Evolutionary conservation across 2,113 vertebrate genomes (phyloP), one percentile per base, ranked within the genome.

Genomic region (Osmerus eperlanus): DNA sequence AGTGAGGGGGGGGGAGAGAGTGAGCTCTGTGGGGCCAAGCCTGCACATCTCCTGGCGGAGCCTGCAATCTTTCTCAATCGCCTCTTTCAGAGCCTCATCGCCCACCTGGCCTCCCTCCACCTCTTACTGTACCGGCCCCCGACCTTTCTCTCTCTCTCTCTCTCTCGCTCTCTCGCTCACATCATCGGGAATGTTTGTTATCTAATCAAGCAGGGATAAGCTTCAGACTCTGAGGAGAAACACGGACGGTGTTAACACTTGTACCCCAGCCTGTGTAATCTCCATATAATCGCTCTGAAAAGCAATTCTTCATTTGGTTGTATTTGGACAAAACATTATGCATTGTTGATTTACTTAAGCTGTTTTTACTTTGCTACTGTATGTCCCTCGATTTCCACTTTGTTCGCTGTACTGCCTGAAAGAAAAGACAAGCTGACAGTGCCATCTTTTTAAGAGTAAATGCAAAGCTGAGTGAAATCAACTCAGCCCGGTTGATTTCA

Each of bases 161-260:
- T 72, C 68, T 66, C 67, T 65, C 41, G 12, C 41, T 47, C 41
- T 7, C 41, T 47, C 71, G 55, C 81, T 85, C 76, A 74, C 29
- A 11, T 79, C 63, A 63, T 80, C 69, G 75, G 76, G 78, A 86
- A 81, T 73, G 79, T 84, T 82, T 75, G 71, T 85, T 86, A 63
- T 32, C 47, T 63, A 68, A 68, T 84, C 74, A 76, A 74, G 75
- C 65, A 62, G 52, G 70, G 64, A 76, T 71, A 67, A 71, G 67
- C 71, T 68, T 80, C 55, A 58, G 9, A 21, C 13, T 54, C 55
- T 13, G 21, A 28, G 15, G 15, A 63, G 29, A 29, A 15, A 14
- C 15, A 25, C 19, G 23, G 29, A 25, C 16, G 23, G 60, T 63
- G 25, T 63, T 63, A 63, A 47, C 41, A 47, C 41, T 47, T 47